Conservation (phyloP, 2,113 vertebrate species). For the Todiramphus saurophagus region DNA sequence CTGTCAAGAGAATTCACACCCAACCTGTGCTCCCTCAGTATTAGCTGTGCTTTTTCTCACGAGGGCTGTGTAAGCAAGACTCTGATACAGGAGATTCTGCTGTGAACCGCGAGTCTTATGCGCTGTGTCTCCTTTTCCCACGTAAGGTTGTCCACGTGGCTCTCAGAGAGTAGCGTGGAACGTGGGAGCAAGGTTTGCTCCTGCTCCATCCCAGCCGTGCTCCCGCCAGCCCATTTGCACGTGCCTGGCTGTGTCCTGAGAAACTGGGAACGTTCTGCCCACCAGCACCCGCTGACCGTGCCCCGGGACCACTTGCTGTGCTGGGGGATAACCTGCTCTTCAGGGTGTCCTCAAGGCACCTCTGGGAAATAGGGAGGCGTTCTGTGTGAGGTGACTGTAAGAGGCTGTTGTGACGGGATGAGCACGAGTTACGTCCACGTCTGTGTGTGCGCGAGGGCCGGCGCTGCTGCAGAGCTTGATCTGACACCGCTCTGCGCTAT, state of each 20-base stretch:
- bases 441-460: neutral
- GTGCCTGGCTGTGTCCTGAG: neutral
- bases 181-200: neutral
- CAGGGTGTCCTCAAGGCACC: neutral
- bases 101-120: rapidly evolving
- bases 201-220: rapidly evolving
- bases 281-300: neutral
- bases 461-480: rapidly evolving
- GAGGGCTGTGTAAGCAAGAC: neutral
- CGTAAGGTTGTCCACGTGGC: neutral
- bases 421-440: neutral
- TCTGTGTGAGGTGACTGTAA: rapidly evolving
- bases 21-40: rapidly evolving
- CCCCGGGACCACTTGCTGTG: neutral
- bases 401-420: neutral
- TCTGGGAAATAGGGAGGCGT: neutral
- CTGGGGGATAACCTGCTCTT: neutral
- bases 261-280: neutral
- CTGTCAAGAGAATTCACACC: neutral
- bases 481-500: neutral
- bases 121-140: neutral
- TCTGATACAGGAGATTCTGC: rapidly evolving
- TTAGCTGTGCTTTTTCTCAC: neutral
- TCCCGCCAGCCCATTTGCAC: rapidly evolving
- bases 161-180: neutral